A percentile compares a stretch with the other conserved stretches of the same genome.
Evolutionary conservation across 2,113 vertebrate genomes (phyloP).

Genomic region (Brienomyrus brachyistius): DNA sequence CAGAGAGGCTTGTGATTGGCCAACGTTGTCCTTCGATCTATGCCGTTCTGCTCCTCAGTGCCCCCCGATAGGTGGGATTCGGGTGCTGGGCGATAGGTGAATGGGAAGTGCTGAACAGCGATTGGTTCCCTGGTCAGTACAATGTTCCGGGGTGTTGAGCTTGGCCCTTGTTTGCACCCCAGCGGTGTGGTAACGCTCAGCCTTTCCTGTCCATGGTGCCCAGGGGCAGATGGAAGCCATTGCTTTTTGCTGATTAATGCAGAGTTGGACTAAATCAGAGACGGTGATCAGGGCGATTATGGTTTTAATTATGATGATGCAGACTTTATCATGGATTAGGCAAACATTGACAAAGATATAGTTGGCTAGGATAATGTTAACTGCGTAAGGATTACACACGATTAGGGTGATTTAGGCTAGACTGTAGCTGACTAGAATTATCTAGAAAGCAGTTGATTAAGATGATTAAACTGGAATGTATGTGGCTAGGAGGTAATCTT

Average conservation of each 20-base stretch:
- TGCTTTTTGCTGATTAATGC: neutral
- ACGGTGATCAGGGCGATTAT: neutral
- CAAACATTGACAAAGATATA: constrained; percentile 1
- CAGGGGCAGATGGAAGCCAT: neutral
- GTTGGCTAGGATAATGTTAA: neutral
- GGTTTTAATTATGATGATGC: neutral
- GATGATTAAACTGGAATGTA: neutral
- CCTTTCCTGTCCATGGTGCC: neutral
- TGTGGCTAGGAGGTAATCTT: neutral
- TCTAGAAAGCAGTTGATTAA: neutral
- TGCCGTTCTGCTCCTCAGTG: neutral
- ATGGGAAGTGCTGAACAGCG: neutral
- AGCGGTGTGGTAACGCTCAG: neutral
- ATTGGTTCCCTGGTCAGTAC: neutral
- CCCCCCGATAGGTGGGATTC: neutral
- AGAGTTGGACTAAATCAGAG: neutral
- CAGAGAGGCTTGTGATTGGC: neutral
- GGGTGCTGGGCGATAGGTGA: neutral
- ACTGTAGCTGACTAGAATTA: neutral
- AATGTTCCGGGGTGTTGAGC: neutral
- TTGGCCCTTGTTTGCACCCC: neutral
- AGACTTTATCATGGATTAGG: neutral
- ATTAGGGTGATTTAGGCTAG: neutral
- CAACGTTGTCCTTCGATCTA: neutral
- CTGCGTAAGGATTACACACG: neutral